A percentile compares a stretch with the other conserved stretches of the same genome.
Conservation (phyloP, 2,888 invertebrate species). For the Oxyscelio sp. region DNA sequence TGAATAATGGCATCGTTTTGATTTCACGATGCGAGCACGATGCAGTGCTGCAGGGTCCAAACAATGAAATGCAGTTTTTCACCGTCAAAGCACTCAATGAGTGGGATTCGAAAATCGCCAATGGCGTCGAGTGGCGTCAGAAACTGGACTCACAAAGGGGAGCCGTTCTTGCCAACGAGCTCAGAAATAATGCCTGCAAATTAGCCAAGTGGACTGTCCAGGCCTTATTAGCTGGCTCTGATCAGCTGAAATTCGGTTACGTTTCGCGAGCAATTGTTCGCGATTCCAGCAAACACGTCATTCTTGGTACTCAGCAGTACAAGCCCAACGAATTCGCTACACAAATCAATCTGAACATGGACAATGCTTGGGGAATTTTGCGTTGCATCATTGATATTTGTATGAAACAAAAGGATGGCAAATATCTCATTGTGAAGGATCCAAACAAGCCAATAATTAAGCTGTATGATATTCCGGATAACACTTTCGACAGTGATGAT, state of each 20-base stretch:
- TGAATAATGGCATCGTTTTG: conserved; percentile 96
- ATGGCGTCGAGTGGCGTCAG: conserved; percentile 99
- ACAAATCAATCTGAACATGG: conserved; percentile 99
- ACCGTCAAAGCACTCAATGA: conserved; percentile 99
- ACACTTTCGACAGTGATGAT: conserved; percentile 99
- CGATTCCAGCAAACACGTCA: conserved; percentile 98
- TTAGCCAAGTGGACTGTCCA: conserved; percentile 99
- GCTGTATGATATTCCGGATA: conserved; percentile 99
- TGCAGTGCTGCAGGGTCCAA: conserved; percentile 96
- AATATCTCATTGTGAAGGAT: conserved; percentile 99
- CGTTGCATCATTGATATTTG: conserved; percentile 99
- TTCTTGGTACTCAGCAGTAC: conserved; percentile 98
- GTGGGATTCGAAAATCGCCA: conserved; percentile 98
- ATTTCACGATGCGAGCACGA: conserved; percentile 99
- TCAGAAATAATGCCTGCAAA: conserved; percentile 99
- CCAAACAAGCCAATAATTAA: conserved; percentile 99
- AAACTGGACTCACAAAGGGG: conserved; percentile 99
- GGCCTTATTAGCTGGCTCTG: conserved; percentile 97
- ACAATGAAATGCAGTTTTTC: conserved; percentile 96
- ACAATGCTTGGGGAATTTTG: conserved; percentile 99
- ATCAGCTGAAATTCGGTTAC: conserved; percentile 99
- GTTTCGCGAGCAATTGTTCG: conserved; percentile 98
- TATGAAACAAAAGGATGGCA: conserved; percentile 98
- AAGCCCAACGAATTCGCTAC: conserved; percentile 99
- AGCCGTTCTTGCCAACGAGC: conserved; percentile 98